Evolutionary conservation across 2,113 vertebrate genomes (phyloP), one percentile per base, ranked within the genome.

Genomic region (Genyomyrus donnyi): DNA sequence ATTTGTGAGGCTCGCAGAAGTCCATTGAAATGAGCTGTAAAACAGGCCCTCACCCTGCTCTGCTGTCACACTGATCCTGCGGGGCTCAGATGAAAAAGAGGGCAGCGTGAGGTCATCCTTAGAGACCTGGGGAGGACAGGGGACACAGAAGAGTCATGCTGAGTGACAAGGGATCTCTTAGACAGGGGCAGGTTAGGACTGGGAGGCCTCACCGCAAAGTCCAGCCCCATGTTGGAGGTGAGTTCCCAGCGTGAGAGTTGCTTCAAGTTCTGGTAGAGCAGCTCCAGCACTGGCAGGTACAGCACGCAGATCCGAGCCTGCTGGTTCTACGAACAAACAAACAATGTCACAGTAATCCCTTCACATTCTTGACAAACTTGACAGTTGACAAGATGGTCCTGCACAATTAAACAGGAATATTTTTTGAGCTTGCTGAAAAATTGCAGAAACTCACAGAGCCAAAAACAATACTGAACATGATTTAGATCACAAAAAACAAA

Each of bases 261-360:
- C 92, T 97, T 97, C 89, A 98, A 91, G 92, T 98, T 99, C 93
- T 98, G 98, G 94, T 98, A 96, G 45, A 99, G 96, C 91, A 99
- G 93, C 92, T 97, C 97, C 0, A 97, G 94, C 11, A 99, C 95
- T 0, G 98, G 98, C 90, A 99, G 95, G 94, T 99, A 99, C 31
- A 99, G 95, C 88, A 98, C 94, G 90, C 97, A 97, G 88, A 99
- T 98, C 92, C 98, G 96, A 62, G 97, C 97, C 94, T 99, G 98
- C 50, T 98, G 98, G 93, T 98, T 98, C 98, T 99, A 93, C 91
- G 95, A 95, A 87, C 90, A 15, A 91, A 89, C 15, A 91, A 31
- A 70, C 27, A 31, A 70, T 9, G n/a, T 70, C 0, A 62, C 83
- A 85, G 39, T 10, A 42, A 85, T 13, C 8, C 83, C 17, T 21